These are phyloP conservation scores for Leptopilina boulardi DNA, from an alignment of 1,140 invertebrate species.

Conservation along the genomic window DNA sequence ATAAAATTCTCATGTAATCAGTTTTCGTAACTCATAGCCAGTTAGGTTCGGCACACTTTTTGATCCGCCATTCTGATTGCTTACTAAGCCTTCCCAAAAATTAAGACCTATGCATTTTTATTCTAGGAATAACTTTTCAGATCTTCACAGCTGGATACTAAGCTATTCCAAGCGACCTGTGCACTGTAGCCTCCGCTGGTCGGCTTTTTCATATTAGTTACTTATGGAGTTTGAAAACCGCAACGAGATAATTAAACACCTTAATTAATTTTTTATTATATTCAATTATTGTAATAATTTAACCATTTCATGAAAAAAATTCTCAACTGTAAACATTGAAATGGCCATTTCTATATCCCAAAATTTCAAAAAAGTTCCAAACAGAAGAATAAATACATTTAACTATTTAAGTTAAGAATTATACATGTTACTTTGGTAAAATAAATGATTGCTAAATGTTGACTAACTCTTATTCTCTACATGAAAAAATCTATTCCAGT, in stretches of 20 bases:
- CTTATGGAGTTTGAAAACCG: background rate
- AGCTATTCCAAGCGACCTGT: constrained; percentile 8
- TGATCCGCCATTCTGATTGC: background rate
- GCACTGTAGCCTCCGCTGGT: background rate
- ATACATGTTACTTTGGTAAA: no score
- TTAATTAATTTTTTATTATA: background rate
- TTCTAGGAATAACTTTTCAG: background rate
- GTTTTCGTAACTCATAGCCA: background rate
- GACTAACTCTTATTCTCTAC: no score
- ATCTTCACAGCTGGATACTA: background rate
- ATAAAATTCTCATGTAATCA: background rate
- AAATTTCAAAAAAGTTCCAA: no score
- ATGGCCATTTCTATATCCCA: no score
- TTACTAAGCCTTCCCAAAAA: background rate
- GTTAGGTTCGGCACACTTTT: background rate
- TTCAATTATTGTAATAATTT: background rate
- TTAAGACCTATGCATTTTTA: background rate
- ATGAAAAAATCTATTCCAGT: no score
- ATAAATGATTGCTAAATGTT: no score
- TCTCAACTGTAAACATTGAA: no score
- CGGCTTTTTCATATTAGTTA: background rate
- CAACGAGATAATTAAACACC: background rate
- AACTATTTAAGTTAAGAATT: no score
- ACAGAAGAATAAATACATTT: no score
- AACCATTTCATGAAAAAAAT: background rate